Conservation (phyloP, 2,113 vertebrate genomes). For the Calcarius ornatus region DNA sequence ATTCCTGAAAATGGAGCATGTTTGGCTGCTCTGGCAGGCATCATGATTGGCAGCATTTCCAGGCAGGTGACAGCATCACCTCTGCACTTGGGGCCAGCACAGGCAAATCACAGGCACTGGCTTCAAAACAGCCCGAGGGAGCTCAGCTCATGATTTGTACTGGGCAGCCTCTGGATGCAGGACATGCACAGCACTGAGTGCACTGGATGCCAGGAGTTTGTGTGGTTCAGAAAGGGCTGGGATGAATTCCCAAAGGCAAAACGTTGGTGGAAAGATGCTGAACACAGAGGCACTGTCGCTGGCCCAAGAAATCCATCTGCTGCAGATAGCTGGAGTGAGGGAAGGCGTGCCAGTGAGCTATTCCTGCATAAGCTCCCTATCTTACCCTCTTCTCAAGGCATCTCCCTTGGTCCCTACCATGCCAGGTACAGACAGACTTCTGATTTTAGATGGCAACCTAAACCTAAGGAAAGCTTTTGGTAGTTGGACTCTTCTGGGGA, state of each 20-base stretch:
- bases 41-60: slow-evolving; percentile 1
- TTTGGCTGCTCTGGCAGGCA: not conserved
- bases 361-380: fast-evolving
- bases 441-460: not conserved
- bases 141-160: not conserved
- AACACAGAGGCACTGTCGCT: fast-evolving
- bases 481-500: not conserved
- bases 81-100: not conserved
- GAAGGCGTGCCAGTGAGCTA: not conserved
- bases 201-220: not conserved
- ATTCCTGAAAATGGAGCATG: not conserved
- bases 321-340: not conserved
- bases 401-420: not conserved
- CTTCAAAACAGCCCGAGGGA: not conserved
- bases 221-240: not conserved
- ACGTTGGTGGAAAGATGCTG: not conserved
- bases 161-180: not conserved
- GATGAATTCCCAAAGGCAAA: not conserved
- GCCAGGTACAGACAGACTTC: not conserved
- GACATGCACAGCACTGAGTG: not conserved
- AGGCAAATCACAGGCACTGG: fast-evolving
- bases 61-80: not conserved
- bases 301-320: not conserved
- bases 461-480: not conserved
- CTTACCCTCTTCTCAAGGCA: not conserved